Conservation (phyloP, 2,797 vertebrate species). For the Tarsius wallacei region DNA sequence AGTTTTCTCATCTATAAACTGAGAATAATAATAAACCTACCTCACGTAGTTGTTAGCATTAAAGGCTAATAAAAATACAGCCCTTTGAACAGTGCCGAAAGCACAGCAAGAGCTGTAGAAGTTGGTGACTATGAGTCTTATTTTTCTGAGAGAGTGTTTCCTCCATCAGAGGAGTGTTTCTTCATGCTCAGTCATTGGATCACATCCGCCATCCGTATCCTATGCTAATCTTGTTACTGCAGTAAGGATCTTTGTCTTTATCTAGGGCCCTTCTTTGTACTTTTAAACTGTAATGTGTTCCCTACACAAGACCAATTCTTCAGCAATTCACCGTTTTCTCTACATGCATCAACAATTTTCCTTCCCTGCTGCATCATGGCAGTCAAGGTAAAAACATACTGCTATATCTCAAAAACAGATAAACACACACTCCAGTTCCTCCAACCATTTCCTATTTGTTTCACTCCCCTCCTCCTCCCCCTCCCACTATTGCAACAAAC, state of each 20-base stretch:
- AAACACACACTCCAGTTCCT: not conserved
- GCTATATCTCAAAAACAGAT: not conserved
- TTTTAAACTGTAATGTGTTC: not conserved
- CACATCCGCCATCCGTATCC: no score
- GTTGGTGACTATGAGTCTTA: not conserved
- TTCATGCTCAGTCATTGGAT: rapidly evolving
- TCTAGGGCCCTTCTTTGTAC: not conserved
- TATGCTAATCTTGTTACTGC: no score
- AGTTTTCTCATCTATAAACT: not conserved
- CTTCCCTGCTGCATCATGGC: not conserved
- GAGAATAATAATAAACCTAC: not conserved
- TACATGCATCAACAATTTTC: not conserved
- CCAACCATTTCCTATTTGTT: not conserved
- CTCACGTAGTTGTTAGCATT: not conserved
- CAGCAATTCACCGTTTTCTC: not conserved
- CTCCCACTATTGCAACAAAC: no score
- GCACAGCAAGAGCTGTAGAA: no score
- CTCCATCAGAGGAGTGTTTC: not conserved
- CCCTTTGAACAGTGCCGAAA: not conserved
- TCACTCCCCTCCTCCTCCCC: not conserved
- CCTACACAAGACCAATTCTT: not conserved
- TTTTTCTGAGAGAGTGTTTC: not conserved
- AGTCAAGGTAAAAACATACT: not conserved
- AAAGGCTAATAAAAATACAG: not conserved
- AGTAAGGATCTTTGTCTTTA: not conserved